These are phyloP conservation scores for Lateolabrax maculatus DNA, from an alignment of 2,797 vertebrate species.

Conservation along the genomic window DNA sequence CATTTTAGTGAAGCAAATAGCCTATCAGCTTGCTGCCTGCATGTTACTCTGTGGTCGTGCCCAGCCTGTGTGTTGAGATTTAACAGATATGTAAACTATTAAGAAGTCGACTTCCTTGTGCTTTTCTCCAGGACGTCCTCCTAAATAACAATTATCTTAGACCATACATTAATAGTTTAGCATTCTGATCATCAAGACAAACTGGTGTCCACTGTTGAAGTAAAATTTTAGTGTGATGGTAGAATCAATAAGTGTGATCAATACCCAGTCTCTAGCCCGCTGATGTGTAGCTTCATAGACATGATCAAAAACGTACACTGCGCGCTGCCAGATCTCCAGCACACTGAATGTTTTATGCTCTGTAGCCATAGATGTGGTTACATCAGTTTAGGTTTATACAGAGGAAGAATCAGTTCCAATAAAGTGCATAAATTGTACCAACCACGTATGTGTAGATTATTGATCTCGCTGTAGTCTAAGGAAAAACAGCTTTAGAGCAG, in stretches of 20 bases:
- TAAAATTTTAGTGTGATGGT: slow-evolving; percentile 4
- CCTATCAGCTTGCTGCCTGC: not conserved
- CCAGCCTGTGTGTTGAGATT: not conserved
- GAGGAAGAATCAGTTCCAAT: not conserved
- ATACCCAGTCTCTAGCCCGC: not conserved
- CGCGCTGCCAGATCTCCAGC: not conserved
- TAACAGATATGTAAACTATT: not conserved
- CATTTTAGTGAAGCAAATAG: slow-evolving; percentile 31
- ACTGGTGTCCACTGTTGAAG: not conserved
- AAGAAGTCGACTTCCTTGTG: not conserved
- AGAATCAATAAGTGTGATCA: slow-evolving; percentile 5
- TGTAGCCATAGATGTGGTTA: not conserved
- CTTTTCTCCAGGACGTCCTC: slow-evolving; percentile 11
- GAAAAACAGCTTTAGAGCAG: not conserved
- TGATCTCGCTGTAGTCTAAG: not conserved
- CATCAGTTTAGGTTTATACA: not conserved
- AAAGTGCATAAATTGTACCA: not conserved
- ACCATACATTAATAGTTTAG: slow-evolving; percentile 13
- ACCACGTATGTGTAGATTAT: not conserved
- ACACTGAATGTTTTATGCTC: not conserved
- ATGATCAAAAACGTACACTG: not conserved
- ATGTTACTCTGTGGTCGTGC: not conserved
- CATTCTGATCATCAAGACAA: not conserved
- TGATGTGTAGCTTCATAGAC: not conserved
- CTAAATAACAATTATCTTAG: slow-evolving; percentile 9